Evolutionary conservation across 2,113 vertebrate genomes (phyloP).

Genomic region (Pygoscelis adeliae): DNA sequence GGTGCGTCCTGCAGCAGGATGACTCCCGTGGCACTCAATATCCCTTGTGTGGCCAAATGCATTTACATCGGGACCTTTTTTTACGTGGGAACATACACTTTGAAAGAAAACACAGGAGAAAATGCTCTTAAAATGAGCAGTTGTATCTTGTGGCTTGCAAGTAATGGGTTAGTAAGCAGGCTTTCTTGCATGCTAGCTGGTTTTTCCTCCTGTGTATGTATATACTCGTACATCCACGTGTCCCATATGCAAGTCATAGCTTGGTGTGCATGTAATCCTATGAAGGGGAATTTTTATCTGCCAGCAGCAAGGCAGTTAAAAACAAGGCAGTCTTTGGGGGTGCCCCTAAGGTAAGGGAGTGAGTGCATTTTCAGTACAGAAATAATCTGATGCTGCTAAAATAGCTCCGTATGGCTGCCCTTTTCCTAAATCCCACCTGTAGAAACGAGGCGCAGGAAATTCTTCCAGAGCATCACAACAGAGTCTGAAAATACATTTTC

Average conservation of each 20-base stretch:
- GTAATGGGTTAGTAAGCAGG: neutral
- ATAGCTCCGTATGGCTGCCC: neutral
- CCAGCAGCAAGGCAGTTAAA: neutral
- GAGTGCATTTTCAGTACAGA: neutral
- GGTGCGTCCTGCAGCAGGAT: neutral
- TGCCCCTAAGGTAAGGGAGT: neutral
- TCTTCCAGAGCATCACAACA: neutral
- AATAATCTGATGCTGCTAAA: neutral
- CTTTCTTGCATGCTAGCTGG: neutral
- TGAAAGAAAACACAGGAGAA: neutral
- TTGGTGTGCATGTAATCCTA: neutral
- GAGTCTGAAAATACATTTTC: neutral
- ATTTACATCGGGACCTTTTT: neutral
- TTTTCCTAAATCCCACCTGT: neutral
- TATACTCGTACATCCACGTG: neutral
- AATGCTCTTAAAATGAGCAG: neutral
- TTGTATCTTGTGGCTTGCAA: neutral
- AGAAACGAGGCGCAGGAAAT: neutral
- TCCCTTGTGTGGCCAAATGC: neutral
- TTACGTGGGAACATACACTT: neutral
- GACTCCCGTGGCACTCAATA: neutral
- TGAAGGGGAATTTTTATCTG: neutral
- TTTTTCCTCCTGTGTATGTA: neutral
- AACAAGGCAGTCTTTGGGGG: neutral
- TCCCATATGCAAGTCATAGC: neutral